Conservation (phyloP, 2,797 vertebrate genomes). For the Ctenochaetus hawaiiensis region DNA sequence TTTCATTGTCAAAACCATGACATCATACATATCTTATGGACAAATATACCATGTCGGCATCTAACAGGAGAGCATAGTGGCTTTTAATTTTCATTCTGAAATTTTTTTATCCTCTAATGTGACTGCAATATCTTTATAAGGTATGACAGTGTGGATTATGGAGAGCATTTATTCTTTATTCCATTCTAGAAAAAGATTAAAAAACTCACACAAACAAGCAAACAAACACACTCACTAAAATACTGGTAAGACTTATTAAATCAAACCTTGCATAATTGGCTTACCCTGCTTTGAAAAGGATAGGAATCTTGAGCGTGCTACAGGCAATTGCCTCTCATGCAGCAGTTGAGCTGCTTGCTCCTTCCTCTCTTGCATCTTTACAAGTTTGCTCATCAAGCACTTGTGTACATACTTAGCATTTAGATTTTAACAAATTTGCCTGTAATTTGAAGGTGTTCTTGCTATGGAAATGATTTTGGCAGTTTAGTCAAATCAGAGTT, state of each 20-base stretch:
- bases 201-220: constrained; percentile 36
- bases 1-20: background rate
- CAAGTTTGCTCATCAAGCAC: constrained; percentile 34
- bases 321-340: constrained; percentile 48
- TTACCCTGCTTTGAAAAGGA: constrained; percentile 58
- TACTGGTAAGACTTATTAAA: constrained; percentile 64
- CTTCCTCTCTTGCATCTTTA: constrained; percentile 14
- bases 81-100: constrained; percentile 27
- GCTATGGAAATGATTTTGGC: constrained; percentile 19
- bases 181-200: constrained; percentile 55
- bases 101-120: constrained; percentile 43
- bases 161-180: constrained; percentile 66
- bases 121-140: constrained; percentile 45
- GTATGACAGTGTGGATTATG: constrained; percentile 45
- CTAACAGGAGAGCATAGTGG: constrained; percentile 9
- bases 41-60: background rate
- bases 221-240: constrained; percentile 43
- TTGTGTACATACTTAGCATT: constrained; percentile 28
- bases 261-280: constrained; percentile 70
- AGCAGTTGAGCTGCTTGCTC: constrained; percentile 28
- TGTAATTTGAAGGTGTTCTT: constrained; percentile 18
- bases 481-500: constrained; percentile 2
- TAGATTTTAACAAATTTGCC: constrained; percentile 14
- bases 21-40: background rate
- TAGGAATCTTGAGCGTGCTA: constrained; percentile 45